Evolutionary conservation across 2,113 vertebrate genomes (phyloP).

Genomic region (Triplophysa rosa): DNA sequence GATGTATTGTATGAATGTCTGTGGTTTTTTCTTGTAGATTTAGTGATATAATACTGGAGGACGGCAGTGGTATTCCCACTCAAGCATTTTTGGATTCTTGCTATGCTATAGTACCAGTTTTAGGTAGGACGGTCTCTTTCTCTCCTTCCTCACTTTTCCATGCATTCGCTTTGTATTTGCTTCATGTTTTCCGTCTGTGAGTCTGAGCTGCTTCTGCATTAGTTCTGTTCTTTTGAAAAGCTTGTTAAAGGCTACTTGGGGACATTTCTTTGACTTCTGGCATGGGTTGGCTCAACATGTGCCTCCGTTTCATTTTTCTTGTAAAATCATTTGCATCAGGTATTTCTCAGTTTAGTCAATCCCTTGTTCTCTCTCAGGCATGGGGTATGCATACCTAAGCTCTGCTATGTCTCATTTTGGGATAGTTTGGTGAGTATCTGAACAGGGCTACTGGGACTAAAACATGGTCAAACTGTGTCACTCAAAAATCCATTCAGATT

Average conservation of each 20-base stretch:
- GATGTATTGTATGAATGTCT: constrained; percentile 67
- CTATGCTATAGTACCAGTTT: constrained; percentile 95
- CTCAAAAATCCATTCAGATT: background rate
- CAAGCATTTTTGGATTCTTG: constrained; percentile 95
- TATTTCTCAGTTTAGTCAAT: background rate
- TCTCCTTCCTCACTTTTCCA: constrained; percentile 11
- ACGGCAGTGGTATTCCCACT: constrained; percentile 92
- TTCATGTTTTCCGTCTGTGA: constrained; percentile 1
- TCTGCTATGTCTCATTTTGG: background rate
- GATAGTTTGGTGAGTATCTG: background rate
- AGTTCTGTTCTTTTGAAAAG: background rate
- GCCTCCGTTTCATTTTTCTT: background rate
- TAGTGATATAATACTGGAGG: constrained; percentile 93
- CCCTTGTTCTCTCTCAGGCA: background rate
- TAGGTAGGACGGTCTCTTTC: constrained; percentile 80
- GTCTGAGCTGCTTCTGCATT: background rate
- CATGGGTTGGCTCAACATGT: background rate
- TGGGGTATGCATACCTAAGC: background rate
- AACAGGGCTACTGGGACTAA: background rate
- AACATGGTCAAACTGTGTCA: background rate
- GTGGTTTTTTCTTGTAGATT: constrained; percentile 82
- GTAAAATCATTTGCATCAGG: background rate
- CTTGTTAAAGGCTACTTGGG: background rate
- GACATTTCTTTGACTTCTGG: background rate
- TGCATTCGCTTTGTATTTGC: background rate